Conservation (phyloP, 2,797 vertebrate genomes). For the Halcyon smyrnensis region DNA sequence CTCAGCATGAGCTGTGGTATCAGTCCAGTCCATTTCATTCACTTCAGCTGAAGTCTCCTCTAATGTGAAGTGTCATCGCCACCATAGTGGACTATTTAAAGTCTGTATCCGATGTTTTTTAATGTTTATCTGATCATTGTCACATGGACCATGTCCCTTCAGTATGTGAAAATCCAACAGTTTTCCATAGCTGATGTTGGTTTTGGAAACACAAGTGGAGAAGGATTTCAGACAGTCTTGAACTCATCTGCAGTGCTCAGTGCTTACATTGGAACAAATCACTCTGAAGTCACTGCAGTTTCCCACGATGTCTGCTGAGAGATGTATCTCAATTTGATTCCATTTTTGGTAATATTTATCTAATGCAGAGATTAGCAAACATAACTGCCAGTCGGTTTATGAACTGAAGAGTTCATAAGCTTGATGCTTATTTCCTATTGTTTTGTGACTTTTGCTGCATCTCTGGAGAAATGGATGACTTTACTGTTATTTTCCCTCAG, state of each 20-base stretch:
- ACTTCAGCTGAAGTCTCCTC: not conserved
- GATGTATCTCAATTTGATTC: not conserved
- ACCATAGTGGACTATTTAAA: not conserved
- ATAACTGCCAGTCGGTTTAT: not conserved
- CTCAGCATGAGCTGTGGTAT: not conserved
- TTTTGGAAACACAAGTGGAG: not conserved
- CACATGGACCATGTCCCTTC: not conserved
- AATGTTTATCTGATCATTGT: not conserved
- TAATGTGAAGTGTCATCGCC: not conserved
- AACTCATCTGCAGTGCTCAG: not conserved
- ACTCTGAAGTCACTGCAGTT: not conserved
- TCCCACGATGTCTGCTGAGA: not conserved
- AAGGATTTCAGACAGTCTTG: not conserved
- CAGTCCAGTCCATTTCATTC: not conserved
- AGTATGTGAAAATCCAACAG: not conserved
- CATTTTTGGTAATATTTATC: not conserved
- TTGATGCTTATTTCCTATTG: not conserved
- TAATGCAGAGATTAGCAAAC: not conserved
- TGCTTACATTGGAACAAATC: not conserved
- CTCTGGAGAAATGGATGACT: not conserved
- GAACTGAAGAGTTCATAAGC: not conserved
- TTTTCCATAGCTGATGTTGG: not conserved
- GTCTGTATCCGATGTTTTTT: not conserved
- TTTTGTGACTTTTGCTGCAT: not conserved
- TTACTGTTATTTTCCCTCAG: not conserved